Percentiles rank a stretch among this genome's conserved stretches.
phyloP scores from a whole-genome alignment of 2,888 invertebrate species.

The Poecilobothrus nobilitatus region DNA sequence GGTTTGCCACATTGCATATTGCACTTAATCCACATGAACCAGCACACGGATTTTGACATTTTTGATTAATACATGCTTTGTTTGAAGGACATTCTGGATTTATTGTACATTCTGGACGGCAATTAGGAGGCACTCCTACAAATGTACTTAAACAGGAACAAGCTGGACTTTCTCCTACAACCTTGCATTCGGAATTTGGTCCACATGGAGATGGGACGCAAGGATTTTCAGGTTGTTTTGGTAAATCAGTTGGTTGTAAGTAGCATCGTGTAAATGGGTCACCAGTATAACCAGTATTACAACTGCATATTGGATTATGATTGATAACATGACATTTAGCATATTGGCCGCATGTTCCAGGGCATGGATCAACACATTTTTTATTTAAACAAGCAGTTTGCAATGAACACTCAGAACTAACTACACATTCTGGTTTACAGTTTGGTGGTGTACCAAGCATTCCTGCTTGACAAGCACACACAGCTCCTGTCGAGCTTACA shows the following conservation, averaged over 20 bases:
- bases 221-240: conserved; percentile 46
- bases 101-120: conserved; percentile 56
- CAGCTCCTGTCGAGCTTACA: conserved; percentile 55
- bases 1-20: conserved; percentile 55
- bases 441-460: conserved; percentile 66
- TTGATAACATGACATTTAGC: conserved; percentile 72
- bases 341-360: conserved; percentile 66
- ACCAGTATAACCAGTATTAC: conserved; percentile 59
- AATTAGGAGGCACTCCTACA: conserved; percentile 57
- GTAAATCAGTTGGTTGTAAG: conserved; percentile 34
- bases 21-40: conserved; percentile 56
- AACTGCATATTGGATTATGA: conserved; percentile 73
- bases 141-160: conserved; percentile 53
- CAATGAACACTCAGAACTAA: conserved; percentile 65
- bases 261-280: conserved; percentile 65
- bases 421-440: conserved; percentile 71
- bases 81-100: conserved; percentile 59
- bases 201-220: conserved; percentile 59
- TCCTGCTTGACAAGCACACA: conserved; percentile 61
- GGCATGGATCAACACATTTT: conserved; percentile 69
- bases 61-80: conserved; percentile 55
- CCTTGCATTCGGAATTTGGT: conserved; percentile 53
- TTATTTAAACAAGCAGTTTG: conserved; percentile 64
- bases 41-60: conserved; percentile 55
- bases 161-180: conserved; percentile 49